Percentiles rank a stretch among this genome's conserved stretches.
These are phyloP conservation scores for Acinonyx jubatus DNA, from an alignment of 2,113 vertebrate species.

Conservation along the genomic window DNA sequence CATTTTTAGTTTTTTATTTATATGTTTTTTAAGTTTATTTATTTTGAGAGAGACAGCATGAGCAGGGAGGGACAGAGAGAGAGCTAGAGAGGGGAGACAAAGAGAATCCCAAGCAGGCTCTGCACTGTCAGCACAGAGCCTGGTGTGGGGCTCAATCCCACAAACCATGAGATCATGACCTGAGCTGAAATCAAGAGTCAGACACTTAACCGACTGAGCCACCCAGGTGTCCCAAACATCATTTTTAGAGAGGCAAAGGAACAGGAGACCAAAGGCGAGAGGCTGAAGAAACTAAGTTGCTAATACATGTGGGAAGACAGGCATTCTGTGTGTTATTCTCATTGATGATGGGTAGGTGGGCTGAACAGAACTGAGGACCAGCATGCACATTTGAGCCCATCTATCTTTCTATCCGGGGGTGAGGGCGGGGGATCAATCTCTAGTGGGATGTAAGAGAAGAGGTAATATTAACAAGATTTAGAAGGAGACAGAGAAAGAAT, in stretches of 20 bases:
- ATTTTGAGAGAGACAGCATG: too few species aligned
- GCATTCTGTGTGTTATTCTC: not conserved
- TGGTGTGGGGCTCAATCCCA: too few species aligned
- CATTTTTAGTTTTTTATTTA: not conserved
- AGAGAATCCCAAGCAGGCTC: too few species aligned
- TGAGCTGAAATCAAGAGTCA: too few species aligned
- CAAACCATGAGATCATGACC: too few species aligned
- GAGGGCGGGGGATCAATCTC: not conserved
- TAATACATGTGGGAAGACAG: not conserved
- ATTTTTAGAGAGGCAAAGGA: not conserved
- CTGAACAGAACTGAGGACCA: not conserved
- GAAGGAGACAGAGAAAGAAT: not conserved
- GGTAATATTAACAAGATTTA: not conserved
- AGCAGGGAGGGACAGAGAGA: too few species aligned
- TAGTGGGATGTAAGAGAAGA: not conserved
- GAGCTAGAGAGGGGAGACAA: too few species aligned
- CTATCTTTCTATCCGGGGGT: accelerated
- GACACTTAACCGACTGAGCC: too few species aligned
- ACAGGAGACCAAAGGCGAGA: not conserved
- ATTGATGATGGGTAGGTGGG: not conserved
- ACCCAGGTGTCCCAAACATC: not conserved
- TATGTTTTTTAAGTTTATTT: too few species aligned
- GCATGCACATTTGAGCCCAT: not conserved
- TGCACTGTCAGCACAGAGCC: too few species aligned
- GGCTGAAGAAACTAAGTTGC: not conserved